Base-by-base conservation (phyloP, 30 jellyfish, hydroid and myxozoan genomes). In the Morbakka virulenta region DNA sequence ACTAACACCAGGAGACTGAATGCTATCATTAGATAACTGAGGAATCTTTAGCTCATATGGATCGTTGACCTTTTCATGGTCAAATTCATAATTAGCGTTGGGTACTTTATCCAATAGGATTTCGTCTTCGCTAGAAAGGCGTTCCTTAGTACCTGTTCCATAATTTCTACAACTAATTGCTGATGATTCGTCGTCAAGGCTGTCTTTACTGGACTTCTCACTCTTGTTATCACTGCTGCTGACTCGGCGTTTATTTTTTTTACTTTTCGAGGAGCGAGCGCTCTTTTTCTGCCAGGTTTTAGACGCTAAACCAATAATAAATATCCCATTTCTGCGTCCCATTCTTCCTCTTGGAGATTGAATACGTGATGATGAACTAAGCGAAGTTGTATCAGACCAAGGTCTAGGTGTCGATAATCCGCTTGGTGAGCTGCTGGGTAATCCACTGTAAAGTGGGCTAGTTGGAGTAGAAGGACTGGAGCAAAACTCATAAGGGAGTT, bases 251-350 rank as follows among this genome's bases (percentile, higher is more conserved):
- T 28, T 25, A n/a, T 17, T 22, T 11, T 28, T 22, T 28, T 22
- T 11, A 3, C 21, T 12, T 65, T 65, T 65, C 65, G 64, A 31
- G 3, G 52, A 65, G 17, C 25, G 23, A 6, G 52, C 77, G 12
- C 52, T 31, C 65, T 28, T 65, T 65, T 25, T 65, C 23, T 48
- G 65, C 52, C 73, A 84, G 23, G 17, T 35, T 52, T 76, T 67
- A 1, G 88, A 25, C 22, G 85, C 89, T 35, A 57, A 47, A 29
- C 90, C 95, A 11, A 76, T 82, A 20, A 76, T 24, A 49, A 84
- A 85, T 0, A 85, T 85, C 65, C 95, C 95, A 26, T 85, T 85
- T 21, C 95, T 76, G 48, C 95, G 82, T 1, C 95, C 95, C 85
- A 75, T 85, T 35, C 95, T 49, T 2, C 95, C 95, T 14, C 95